These are phyloP conservation scores for Macrophya alboannulata DNA, from an alignment of 2,888 invertebrate species.

Conservation along the genomic window DNA sequence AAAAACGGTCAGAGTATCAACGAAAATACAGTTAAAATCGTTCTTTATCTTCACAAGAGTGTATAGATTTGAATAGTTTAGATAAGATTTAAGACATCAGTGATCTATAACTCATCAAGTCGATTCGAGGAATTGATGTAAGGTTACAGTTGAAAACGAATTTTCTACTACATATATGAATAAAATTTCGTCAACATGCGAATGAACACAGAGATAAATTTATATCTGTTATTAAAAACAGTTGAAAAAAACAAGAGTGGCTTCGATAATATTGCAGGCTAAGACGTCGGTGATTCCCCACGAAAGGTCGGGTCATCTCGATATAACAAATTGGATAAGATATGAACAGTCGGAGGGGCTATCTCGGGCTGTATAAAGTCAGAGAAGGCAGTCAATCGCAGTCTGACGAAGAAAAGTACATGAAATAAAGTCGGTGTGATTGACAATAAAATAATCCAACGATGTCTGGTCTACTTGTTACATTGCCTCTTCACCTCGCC, in stretches of 20 bases:
- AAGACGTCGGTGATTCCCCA: slow-evolving; percentile 11
- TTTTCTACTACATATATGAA: not conserved
- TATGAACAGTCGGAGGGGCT: slow-evolving; percentile 2
- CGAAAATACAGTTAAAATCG: not conserved
- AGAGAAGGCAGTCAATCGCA: not conserved
- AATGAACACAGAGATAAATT: not conserved
- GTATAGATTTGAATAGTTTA: not conserved
- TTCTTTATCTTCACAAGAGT: not conserved
- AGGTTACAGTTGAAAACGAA: not conserved
- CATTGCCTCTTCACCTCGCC: slow-evolving; percentile 29
- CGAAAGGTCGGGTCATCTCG: not conserved
- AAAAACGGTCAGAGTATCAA: not conserved
- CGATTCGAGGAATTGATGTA: not conserved
- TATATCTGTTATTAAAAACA: not conserved
- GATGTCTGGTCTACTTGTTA: slow-evolving; percentile 15
- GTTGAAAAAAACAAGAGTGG: not conserved
- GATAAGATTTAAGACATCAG: not conserved
- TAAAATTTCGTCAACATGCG: not conserved
- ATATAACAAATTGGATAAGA: not conserved
- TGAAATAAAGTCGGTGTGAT: not conserved
- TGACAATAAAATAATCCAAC: not conserved
- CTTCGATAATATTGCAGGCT: not conserved
- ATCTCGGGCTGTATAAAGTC: not conserved
- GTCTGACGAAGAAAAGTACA: not conserved
- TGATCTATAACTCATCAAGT: not conserved